Evolutionary conservation across 2,797 vertebrate species (phyloP), one percentile per base, ranked within the genome.

Genomic region (Mareca penelope): DNA sequence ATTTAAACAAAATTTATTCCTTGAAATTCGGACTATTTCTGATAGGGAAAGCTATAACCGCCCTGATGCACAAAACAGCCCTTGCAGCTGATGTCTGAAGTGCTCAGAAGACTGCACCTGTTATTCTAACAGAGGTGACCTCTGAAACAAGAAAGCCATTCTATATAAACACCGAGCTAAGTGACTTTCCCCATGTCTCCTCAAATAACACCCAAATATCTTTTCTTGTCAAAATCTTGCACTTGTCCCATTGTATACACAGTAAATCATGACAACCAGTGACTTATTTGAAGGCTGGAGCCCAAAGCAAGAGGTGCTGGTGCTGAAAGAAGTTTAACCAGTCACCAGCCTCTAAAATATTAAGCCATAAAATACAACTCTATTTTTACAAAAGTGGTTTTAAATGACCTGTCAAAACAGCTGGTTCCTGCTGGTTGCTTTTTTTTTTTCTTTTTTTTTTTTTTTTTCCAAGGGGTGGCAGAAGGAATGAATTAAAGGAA

Each of bases 161-260:
- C 93, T 95, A 19, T 77, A 88, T 87, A 96, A 97, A 95, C 88
- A 94, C 73, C 10, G 68, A 90, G 91, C 77, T 94, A 92, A 96
- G 82, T 85, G 78, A 94, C 91, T 97, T 90, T 90, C 79, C 85
- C 85, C 70, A 44, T 80, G 93, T 90, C 89, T 97, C 90, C 94
- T 95, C 94, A 91, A 83, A 94, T 95, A 96, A 95, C 85, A 96
- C 89, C 89, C 83, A 95, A 90, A 95, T 92, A 95, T 95, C 90
- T 96, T 95, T 95, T 91, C 95, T 93, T 95, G 94, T 96, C 96
- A 97, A 96, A 95, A 93, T 85, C 88, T 87, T 94, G 78, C 73
- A 93, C 89, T 95, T 87, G 93, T 95, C 95, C 89, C 71, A n/a
- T 17, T 86, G 61, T 53, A 80, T 67, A 93, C 79, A 42, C 53